These are phyloP conservation scores for Pyrocephalus nanus DNA, from an alignment of 2,797 vertebrate species.

Conservation along the genomic window DNA sequence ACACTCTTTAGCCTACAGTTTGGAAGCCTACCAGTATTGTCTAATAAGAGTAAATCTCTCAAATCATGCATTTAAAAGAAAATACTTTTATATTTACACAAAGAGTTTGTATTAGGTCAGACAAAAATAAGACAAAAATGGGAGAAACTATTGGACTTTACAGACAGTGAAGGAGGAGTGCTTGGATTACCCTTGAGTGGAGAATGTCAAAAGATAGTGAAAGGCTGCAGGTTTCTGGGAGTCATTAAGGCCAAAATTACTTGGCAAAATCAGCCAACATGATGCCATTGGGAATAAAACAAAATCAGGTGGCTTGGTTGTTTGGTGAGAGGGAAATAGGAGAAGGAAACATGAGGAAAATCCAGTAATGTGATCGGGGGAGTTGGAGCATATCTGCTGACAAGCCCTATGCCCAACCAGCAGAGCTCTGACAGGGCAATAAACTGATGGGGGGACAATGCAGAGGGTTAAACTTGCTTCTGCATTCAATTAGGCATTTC, in stretches of 20 bases:
- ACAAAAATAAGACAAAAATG: background rate
- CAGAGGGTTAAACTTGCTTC: background rate
- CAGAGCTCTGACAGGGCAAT: background rate
- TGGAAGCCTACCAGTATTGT: background rate
- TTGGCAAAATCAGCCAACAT: background rate
- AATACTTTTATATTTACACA: background rate
- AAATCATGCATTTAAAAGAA: background rate
- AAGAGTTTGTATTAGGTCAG: background rate
- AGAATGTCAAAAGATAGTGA: background rate
- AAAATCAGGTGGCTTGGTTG: background rate
- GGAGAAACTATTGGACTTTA: background rate
- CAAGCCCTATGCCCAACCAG: background rate
- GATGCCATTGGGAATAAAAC: background rate
- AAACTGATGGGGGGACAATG: background rate
- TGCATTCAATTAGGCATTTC: background rate
- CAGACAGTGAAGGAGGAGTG: background rate
- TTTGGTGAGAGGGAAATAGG: background rate
- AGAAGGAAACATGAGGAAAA: background rate
- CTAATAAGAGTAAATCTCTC: background rate
- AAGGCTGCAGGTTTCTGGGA: background rate
- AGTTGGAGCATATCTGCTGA: background rate
- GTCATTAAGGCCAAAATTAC: background rate
- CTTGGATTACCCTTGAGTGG: background rate
- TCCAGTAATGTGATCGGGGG: no score
- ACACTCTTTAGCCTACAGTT: background rate